Conservation (phyloP, 2,797 vertebrate species). For the Gila robusta region DNA sequence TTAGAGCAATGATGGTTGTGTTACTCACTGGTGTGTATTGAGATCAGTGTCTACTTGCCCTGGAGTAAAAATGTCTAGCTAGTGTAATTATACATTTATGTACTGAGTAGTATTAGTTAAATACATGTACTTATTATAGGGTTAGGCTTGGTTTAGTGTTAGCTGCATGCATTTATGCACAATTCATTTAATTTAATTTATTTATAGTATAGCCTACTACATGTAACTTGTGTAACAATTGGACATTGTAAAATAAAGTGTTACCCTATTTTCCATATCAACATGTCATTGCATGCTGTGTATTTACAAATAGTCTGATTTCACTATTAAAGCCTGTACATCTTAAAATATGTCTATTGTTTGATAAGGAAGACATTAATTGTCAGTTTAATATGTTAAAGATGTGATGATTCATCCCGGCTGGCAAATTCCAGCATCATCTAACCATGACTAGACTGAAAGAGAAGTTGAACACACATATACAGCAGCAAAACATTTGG, state of each 20-base stretch:
- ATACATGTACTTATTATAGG: neutral
- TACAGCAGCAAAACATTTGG: neutral
- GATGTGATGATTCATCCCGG: neutral
- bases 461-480: neutral
- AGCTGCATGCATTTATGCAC: neutral
- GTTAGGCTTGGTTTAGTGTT: neutral
- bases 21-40: neutral
- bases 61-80: neutral
- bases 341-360: neutral
- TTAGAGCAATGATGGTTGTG: constrained; percentile 9
- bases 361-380: neutral
- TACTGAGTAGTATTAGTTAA: neutral
- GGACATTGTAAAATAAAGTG: neutral
- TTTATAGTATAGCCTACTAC: neutral
- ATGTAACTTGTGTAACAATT: neutral
- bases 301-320: neutral
- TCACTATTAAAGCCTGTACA: neutral
- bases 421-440: neutral
- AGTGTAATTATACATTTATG: neutral
- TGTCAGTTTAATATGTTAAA: neutral
- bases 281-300: neutral
- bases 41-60: neutral
- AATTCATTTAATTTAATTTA: neutral
- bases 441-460: neutral
- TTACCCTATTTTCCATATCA: neutral